A percentile compares a stretch with the other conserved stretches of the same genome.
Conservation (phyloP, 2,888 invertebrate species). For the Yponomeuta plumbellus region DNA sequence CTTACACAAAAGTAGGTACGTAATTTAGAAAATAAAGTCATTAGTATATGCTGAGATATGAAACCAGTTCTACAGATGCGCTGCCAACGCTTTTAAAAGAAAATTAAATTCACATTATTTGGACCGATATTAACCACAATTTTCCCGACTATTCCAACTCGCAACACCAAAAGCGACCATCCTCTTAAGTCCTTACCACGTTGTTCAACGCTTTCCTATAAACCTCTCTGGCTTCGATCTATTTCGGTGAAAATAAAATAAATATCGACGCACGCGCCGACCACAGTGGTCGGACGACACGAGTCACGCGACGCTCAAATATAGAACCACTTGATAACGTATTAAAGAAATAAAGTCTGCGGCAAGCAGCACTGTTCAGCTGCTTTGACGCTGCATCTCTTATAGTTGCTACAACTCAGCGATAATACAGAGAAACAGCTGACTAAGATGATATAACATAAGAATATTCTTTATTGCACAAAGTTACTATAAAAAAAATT, state of each 20-base stretch:
- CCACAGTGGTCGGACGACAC: slow-evolving; percentile 42
- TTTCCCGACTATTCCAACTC: too few species aligned
- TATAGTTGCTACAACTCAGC: not conserved
- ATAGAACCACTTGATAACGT: slow-evolving; percentile 69
- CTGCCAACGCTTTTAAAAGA: too few species aligned
- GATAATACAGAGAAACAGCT: too few species aligned
- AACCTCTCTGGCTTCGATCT: slow-evolving; percentile 41
- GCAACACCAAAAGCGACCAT: not conserved
- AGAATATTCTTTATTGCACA: too few species aligned
- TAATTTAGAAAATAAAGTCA: too few species aligned
- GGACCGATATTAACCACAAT: too few species aligned
- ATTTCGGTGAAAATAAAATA: slow-evolving; percentile 74
- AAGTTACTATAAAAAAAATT: too few species aligned
- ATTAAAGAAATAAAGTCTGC: slow-evolving; percentile 48
- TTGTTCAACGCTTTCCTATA: not conserved
- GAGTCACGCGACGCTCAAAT: slow-evolving; percentile 58
- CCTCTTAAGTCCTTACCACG: not conserved
- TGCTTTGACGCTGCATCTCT: not conserved
- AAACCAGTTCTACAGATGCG: too few species aligned
- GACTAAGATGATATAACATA: too few species aligned
- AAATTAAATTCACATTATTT: too few species aligned
- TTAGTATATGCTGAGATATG: too few species aligned
- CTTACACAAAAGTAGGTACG: too few species aligned
- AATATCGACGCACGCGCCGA: slow-evolving; percentile 56
- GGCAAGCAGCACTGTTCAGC: not conserved